Evolutionary conservation across 1,140 invertebrate genomes (phyloP).

Genomic region (Pectinophora gossypiella): DNA sequence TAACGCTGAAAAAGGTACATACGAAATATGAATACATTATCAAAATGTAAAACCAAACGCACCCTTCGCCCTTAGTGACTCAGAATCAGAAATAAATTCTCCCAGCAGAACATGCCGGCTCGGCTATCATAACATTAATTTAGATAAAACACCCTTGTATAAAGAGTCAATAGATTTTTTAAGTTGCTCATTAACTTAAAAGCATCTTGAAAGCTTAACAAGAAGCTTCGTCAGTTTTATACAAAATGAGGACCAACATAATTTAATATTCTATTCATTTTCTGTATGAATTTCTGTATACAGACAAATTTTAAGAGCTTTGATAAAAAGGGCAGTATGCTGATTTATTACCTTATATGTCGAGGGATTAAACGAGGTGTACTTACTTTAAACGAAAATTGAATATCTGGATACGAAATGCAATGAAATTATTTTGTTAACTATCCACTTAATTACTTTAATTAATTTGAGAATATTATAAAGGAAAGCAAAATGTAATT

Average conservation of each 20-base stretch:
- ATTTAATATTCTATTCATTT: constrained; percentile 73
- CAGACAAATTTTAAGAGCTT: constrained; percentile 45
- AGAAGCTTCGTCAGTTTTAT: constrained; percentile 69
- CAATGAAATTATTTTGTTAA: not conserved
- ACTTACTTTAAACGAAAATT: not conserved
- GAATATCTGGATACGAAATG: not conserved
- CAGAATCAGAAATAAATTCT: no score
- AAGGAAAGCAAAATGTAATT: no score
- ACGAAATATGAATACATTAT: no score
- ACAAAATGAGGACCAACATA: constrained; percentile 66
- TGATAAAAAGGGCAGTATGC: constrained; percentile 30
- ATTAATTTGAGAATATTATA: no score
- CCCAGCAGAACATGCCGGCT: no score
- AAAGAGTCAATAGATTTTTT: constrained; percentile 64
- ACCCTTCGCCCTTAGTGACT: no score
- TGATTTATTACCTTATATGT: constrained; percentile 19
- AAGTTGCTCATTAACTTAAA: constrained; percentile 73
- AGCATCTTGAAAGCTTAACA: constrained; percentile 72
- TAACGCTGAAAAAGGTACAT: no score
- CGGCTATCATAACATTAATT: constrained; percentile 16
- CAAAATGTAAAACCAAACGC: no score
- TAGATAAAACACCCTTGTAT: constrained; percentile 26
- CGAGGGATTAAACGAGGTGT: not conserved
- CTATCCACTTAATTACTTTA: no score
- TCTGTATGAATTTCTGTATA: constrained; percentile 64